phyloP scores from a whole-genome alignment of 1,140 invertebrate genomes.

The Chrysoperla carnea region DNA sequence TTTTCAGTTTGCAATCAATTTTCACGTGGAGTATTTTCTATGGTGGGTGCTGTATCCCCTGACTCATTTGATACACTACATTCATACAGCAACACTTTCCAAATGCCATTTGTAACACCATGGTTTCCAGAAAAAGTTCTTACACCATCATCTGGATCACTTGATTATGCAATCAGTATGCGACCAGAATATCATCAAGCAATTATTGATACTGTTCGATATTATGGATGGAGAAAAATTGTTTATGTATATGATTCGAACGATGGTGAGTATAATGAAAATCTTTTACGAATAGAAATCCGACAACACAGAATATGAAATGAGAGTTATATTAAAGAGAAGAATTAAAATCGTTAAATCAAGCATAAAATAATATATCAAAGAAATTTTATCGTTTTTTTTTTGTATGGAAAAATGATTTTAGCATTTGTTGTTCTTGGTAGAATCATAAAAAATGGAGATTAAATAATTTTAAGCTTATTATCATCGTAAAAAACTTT shows the following conservation, averaged over 20 bases:
- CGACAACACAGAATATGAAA: too few species aligned
- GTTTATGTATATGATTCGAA: constrained; percentile 92
- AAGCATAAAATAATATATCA: too few species aligned
- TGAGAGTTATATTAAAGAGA: too few species aligned
- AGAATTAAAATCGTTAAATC: too few species aligned
- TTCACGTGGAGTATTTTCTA: constrained; percentile 71
- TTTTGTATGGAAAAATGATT: too few species aligned
- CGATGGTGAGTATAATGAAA: constrained; percentile 58
- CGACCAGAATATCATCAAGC: constrained; percentile 87
- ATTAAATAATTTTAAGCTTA: too few species aligned
- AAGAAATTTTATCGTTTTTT: too few species aligned
- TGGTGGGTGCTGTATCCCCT: constrained; percentile 78
- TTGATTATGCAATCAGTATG: constrained; percentile 84
- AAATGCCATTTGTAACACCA: constrained; percentile 88
- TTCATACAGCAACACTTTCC: constrained; percentile 89
- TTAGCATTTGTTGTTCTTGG: too few species aligned
- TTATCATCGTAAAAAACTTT: too few species aligned
- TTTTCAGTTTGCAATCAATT: constrained; percentile 84
- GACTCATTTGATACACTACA: constrained; percentile 89
- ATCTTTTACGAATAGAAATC: neutral
- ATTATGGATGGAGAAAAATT: constrained; percentile 83
- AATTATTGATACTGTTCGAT: constrained; percentile 79
- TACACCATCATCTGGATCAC: constrained; percentile 63
- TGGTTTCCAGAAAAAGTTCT: constrained; percentile 84
- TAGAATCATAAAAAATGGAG: too few species aligned